A percentile compares a stretch with the other conserved stretches of the same genome.
phyloP scores from a whole-genome alignment of 2,888 invertebrate species.

The Cephus rjabovi region DNA sequence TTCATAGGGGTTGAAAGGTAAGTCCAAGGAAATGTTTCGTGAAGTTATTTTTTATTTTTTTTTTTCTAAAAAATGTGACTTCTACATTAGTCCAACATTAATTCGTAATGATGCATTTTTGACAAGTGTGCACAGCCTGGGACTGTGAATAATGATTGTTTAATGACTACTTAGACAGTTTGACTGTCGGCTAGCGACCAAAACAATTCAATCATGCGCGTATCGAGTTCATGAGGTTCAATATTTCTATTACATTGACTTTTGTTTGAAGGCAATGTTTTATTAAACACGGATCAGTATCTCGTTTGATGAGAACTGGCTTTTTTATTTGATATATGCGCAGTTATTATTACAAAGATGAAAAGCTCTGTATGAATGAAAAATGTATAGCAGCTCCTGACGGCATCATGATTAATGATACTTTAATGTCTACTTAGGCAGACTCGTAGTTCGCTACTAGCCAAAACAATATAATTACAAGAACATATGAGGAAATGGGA shows the following conservation, averaged over 20 bases:
- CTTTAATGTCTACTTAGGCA: constrained; percentile 56
- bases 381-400: background rate
- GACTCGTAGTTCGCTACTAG: constrained; percentile 41
- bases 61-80: background rate
- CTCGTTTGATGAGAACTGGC: background rate
- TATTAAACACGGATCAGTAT: background rate
- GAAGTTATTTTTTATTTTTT: background rate
- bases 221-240: background rate
- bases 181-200: constrained; percentile 43
- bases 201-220: constrained; percentile 47
- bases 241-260: background rate
- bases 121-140: constrained; percentile 2
- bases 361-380: background rate
- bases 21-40: background rate
- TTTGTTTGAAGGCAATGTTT: background rate
- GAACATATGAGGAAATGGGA: constrained; percentile 4
- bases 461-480: constrained; percentile 50
- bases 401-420: constrained; percentile 54
- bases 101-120: background rate
- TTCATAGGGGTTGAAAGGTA: background rate
- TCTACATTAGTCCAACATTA: background rate
- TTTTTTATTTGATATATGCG: background rate
- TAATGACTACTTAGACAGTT: constrained; percentile 55
- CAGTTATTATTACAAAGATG: background rate
- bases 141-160: constrained; percentile 57